Conservation (phyloP, 2,888 invertebrate genomes). For the Galeopsomyia nigrocyanea region DNA sequence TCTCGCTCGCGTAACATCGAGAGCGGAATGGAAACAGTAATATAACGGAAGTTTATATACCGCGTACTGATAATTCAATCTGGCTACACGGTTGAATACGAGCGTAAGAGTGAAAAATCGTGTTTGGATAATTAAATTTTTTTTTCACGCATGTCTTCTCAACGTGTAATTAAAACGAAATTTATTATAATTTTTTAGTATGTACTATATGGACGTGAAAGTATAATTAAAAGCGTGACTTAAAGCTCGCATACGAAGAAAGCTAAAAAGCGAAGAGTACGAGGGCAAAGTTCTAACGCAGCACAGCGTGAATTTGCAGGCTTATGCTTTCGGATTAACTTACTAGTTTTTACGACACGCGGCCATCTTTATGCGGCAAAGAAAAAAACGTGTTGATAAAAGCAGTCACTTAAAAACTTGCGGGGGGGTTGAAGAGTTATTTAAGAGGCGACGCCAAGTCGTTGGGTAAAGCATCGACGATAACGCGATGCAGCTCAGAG, state of each 20-base stretch:
- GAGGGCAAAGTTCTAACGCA: background rate
- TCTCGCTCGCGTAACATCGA: slow-evolving; percentile 8
- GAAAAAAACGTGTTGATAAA: too few species aligned
- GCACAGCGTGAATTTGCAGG: slow-evolving; percentile 13
- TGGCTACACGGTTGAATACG: background rate
- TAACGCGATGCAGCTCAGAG: too few species aligned
- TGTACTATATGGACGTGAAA: background rate
- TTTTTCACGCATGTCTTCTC: background rate
- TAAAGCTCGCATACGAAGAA: background rate
- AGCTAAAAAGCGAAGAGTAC: background rate
- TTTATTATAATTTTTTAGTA: too few species aligned
- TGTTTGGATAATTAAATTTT: background rate
- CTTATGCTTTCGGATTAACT: slow-evolving; percentile 34
- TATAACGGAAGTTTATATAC: background rate
- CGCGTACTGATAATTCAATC: slow-evolving; percentile 25
- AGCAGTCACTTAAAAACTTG: too few species aligned
- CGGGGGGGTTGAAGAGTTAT: too few species aligned
- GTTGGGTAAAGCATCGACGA: too few species aligned
- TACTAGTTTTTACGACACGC: slow-evolving; percentile 13
- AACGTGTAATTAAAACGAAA: too few species aligned
- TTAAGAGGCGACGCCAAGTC: too few species aligned
- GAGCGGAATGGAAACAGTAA: background rate
- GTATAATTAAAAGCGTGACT: slow-evolving; percentile 15
- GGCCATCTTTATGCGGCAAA: background rate
- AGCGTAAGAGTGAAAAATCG: background rate